Evolutionary conservation across 2,797 vertebrate genomes (phyloP).

Genomic region (Sandelia bainsii): DNA sequence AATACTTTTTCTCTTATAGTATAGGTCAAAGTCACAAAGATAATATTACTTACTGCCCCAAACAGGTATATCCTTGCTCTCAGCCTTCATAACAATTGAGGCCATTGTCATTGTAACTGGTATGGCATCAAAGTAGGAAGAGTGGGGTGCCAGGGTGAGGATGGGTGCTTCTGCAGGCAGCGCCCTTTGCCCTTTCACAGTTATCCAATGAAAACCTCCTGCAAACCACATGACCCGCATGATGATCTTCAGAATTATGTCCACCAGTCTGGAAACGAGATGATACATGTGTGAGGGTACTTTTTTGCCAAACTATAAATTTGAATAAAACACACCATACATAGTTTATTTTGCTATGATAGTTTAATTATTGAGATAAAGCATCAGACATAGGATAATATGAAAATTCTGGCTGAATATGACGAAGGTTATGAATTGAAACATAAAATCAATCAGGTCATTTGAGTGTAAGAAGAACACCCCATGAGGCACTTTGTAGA

Average conservation of each 20-base stretch:
- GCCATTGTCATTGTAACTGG: slow-evolving; percentile 98
- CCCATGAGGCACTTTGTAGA: neutral
- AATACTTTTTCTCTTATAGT: neutral
- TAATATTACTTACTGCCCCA: slow-evolving; percentile 95
- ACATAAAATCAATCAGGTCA: neutral
- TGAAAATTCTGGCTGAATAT: neutral
- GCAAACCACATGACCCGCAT: slow-evolving; percentile 99
- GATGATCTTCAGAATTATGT: slow-evolving; percentile 90
- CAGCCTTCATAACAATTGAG: slow-evolving; percentile 98
- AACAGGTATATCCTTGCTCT: slow-evolving; percentile 98
- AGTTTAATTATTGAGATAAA: neutral
- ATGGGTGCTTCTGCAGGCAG: slow-evolving; percentile 92
- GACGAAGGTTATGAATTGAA: neutral
- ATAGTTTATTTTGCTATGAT: neutral
- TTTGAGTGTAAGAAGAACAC: neutral
- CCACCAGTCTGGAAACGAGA: slow-evolving; percentile 86
- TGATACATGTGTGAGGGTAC: neutral
- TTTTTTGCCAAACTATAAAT: slow-evolving; percentile 1
- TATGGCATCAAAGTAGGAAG: slow-evolving; percentile 98
- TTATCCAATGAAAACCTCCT: slow-evolving; percentile 96
- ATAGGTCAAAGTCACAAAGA: neutral
- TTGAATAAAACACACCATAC: neutral
- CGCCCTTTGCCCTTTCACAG: slow-evolving; percentile 92
- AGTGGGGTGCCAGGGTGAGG: slow-evolving; percentile 95
- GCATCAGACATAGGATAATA: neutral